Base-by-base conservation (phyloP, 2,797 vertebrate genomes). In the Avahi laniger region DNA sequence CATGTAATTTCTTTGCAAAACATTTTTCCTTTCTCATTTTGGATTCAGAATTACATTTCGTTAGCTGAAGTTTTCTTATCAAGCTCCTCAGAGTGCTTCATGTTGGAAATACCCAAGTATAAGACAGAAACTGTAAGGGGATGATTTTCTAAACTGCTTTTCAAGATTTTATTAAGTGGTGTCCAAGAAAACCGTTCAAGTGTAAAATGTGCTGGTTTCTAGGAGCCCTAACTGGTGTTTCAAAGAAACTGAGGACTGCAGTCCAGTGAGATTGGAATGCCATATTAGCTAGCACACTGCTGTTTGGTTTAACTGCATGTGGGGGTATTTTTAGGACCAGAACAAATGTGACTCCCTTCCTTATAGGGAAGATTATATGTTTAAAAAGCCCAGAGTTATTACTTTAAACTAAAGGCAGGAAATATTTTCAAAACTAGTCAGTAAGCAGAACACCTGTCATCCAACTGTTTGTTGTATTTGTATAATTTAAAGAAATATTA, bases 401-500 rank as follows among this genome's bases (percentile, higher is more conserved):
- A 41, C 17, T 67, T 91, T 95, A 95, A 82, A 88, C 30, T 59
- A 63, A 26, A 83, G 15, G 41, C 57, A 91, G 85, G 90, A 96
- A 96, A 92, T 95, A 18, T 48, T 97, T 93, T 83, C 38, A 54
- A 88, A 97, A 83, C 61, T 52, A 78, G 35, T 95, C 73, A 95
- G 80, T 96, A 84, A 96, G 89, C 46, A 96, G 94, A 97, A 95
- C 93, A 97, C 96, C 96, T 98, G 97, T 94, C 94, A 98, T 81
- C 91, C 96, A 98, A 97, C 96, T 98, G 97, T 97, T 94, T 96
- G 78, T 48, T 59, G 57, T 97, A 17, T 97, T 97, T 97, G 63
- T 97, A 0, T 93, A 97, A 92, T 96, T 98, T 97, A 91, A 95
- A 97, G 72, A 97, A 94, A 95, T 75, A 35, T 35, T 96, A 73